A percentile compares a stretch with the other conserved stretches of the same genome.
phyloP scores from a whole-genome alignment of 2,888 invertebrate species.

The Schizaphis graminum region DNA sequence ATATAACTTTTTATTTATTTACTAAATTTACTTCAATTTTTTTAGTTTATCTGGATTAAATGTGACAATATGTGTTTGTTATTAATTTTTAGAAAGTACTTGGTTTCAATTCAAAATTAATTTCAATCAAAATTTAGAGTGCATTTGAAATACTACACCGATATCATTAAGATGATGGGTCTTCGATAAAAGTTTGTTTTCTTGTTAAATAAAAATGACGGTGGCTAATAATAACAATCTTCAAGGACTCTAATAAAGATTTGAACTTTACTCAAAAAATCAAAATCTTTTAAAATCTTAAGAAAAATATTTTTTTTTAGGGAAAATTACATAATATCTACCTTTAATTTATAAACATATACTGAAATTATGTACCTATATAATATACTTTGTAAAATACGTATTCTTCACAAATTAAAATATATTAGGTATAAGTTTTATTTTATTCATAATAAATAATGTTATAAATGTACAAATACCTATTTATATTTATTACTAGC shows the following conservation, averaged over 20 bases:
- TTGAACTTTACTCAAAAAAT: neutral
- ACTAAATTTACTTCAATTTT: no score
- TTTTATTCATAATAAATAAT: neutral
- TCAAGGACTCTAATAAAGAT: slow-evolving; percentile 27
- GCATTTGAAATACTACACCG: slow-evolving; percentile 4
- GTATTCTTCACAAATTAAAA: neutral
- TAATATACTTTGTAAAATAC: neutral
- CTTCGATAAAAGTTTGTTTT: slow-evolving; percentile 3
- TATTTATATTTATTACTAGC: neutral
- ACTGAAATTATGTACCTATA: neutral
- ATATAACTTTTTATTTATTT: neutral
- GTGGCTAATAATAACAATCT: slow-evolving; percentile 61
- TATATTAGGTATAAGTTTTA: neutral
- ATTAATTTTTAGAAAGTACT: neutral
- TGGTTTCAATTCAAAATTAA: slow-evolving; percentile 6
- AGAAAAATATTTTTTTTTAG: no score
- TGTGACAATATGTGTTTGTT: neutral
- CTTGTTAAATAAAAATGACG: neutral
- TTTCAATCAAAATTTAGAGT: neutral
- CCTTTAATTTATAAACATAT: neutral
- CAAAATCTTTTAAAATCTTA: neutral
- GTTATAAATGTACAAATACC: neutral
- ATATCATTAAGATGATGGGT: neutral
- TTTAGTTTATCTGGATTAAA: neutral
- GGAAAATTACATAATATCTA: neutral